A percentile compares a stretch with the other conserved stretches of the same genome.
Conservation (phyloP, 1,140 invertebrate species). For the Leptonema lineaticorne region DNA sequence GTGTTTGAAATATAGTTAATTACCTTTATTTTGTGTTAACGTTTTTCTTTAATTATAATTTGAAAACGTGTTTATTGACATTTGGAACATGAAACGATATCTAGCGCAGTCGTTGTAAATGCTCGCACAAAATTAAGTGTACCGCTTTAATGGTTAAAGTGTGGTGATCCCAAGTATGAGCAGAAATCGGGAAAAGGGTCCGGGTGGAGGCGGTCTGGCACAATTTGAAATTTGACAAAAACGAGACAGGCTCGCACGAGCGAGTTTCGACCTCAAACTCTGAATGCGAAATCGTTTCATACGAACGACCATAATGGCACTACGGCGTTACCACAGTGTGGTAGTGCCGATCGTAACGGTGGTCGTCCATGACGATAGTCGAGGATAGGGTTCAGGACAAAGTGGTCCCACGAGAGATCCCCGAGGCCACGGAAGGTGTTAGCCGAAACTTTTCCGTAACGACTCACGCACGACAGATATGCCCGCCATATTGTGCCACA, state of each 20-base stretch:
- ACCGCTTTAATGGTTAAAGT: too few relatives aligned
- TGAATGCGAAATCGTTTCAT: conserved; percentile 20
- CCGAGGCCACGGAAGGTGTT: not conserved
- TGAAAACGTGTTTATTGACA: too few relatives aligned
- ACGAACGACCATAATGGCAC: conserved; percentile 1
- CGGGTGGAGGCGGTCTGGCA: not conserved
- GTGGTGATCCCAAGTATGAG: too few relatives aligned
- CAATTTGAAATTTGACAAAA: conserved; percentile 16
- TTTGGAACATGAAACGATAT: too few relatives aligned
- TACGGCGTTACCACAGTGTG: too few relatives aligned
- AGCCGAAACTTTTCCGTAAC: conserved; percentile 10
- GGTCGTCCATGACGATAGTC: too few relatives aligned
- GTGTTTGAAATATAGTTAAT: too few relatives aligned
- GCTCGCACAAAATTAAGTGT: too few relatives aligned
- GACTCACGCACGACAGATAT: conserved; percentile 1
- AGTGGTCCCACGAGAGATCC: not conserved
- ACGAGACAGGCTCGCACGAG: not conserved
- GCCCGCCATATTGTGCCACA: not conserved
- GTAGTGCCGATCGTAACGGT: conserved; percentile 10
- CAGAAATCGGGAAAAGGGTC: not conserved
- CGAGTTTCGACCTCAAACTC: not conserved
- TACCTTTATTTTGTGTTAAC: too few relatives aligned
- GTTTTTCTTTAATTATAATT: too few relatives aligned
- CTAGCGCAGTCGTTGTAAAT: too few relatives aligned
- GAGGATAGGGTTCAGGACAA: too few relatives aligned